phyloP scores from a whole-genome alignment of 2,888 invertebrate species.

The Nycteola revayana region DNA sequence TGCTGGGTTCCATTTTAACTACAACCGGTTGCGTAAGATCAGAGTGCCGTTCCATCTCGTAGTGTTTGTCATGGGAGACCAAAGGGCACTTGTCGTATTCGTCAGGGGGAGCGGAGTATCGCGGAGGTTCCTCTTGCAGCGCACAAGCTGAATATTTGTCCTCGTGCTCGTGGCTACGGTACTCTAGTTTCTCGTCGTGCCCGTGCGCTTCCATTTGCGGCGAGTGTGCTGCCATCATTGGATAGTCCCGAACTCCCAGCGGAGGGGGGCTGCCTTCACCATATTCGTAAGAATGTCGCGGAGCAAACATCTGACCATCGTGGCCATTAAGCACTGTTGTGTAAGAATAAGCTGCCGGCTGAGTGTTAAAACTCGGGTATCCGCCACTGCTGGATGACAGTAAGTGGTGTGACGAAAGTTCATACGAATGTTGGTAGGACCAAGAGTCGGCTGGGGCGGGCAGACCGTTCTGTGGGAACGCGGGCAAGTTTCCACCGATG shows the following conservation, averaged over 20 bases:
- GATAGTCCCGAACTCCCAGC: slow-evolving; percentile 84
- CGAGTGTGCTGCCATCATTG: slow-evolving; percentile 84
- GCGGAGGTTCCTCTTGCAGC: slow-evolving; percentile 73
- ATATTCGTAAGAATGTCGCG: slow-evolving; percentile 83
- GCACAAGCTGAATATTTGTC: slow-evolving; percentile 74
- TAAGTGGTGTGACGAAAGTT: slow-evolving; percentile 88
- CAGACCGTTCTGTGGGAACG: slow-evolving; percentile 83
- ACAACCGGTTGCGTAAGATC: slow-evolving; percentile 71
- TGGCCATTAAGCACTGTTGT: slow-evolving; percentile 87
- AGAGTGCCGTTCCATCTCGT: slow-evolving; percentile 69
- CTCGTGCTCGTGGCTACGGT: slow-evolving; percentile 69
- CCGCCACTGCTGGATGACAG: slow-evolving; percentile 86
- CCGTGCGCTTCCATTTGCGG: slow-evolving; percentile 80
- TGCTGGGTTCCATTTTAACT: slow-evolving; percentile 81
- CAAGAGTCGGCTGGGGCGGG: slow-evolving; percentile 89
- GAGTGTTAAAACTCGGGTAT: slow-evolving; percentile 84
- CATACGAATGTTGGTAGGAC: slow-evolving; percentile 90
- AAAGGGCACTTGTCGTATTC: slow-evolving; percentile 84
- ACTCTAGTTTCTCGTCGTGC: slow-evolving; percentile 75
- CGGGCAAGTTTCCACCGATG: slow-evolving; percentile 70
- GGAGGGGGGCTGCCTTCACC: slow-evolving; percentile 85
- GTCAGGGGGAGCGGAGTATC: slow-evolving; percentile 81
- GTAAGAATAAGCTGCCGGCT: slow-evolving; percentile 83
- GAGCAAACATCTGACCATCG: slow-evolving; percentile 88
- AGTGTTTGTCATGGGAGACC: slow-evolving; percentile 73